These are phyloP conservation scores for Pseudococcus viburni DNA, from an alignment of 2,888 invertebrate species.

Conservation along the genomic window DNA sequence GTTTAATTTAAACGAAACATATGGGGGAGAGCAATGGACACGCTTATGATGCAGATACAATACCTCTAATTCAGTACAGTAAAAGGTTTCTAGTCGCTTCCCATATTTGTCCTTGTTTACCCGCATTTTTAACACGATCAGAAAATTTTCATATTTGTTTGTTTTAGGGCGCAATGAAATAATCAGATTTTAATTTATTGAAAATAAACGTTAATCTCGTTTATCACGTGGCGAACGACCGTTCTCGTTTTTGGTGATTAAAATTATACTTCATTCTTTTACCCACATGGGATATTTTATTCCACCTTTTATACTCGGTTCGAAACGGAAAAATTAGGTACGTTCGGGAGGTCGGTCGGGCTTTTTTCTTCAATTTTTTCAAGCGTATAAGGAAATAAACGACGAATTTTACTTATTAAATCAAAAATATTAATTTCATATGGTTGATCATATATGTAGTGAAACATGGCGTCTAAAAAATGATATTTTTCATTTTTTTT, in stretches of 20 bases:
- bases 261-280: slow-evolving; percentile 54
- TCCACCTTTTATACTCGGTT: slow-evolving; percentile 30
- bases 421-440: no score
- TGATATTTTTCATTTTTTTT: no score
- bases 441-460: no score
- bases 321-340: slow-evolving; percentile 32
- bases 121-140: slow-evolving; percentile 52
- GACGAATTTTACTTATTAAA: no score
- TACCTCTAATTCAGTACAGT: slow-evolving; percentile 47
- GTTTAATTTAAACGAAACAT: slow-evolving; percentile 6
- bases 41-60: slow-evolving; percentile 49
- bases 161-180: slow-evolving; percentile 56
- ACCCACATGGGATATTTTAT: slow-evolving; percentile 56
- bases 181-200: slow-evolving; percentile 55
- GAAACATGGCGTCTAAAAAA: no score
- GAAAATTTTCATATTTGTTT: slow-evolving; percentile 54
- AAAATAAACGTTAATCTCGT: slow-evolving; percentile 50
- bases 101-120: slow-evolving; percentile 54
- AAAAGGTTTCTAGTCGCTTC: slow-evolving; percentile 38
- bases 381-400: no score
- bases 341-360: slow-evolving; percentile 6
- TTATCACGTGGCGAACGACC: slow-evolving; percentile 36
- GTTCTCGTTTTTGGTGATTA: slow-evolving; percentile 40
- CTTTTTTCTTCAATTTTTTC: neutral
- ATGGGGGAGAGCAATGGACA: slow-evolving; percentile 29